Evolutionary conservation across 2,113 vertebrate species (phyloP).

Genomic region (Ascaphus truei): DNA sequence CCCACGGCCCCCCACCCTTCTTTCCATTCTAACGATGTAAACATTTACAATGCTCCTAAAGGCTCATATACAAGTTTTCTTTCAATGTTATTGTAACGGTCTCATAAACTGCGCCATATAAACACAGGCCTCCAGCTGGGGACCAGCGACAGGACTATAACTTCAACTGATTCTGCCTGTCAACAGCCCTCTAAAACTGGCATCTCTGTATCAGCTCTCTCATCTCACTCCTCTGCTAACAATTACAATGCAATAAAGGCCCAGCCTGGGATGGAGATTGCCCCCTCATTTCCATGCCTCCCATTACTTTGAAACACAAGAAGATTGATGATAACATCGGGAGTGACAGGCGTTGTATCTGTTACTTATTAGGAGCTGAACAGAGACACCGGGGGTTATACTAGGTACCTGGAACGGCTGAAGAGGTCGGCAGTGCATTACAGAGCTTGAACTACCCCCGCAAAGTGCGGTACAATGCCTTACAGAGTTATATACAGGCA

Average conservation of each 20-base stretch:
- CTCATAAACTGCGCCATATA: neutral
- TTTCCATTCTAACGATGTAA: neutral
- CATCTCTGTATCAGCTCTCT: conserved; percentile 41
- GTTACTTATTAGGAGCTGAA: conserved; percentile 59
- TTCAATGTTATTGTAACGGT: conserved; percentile 2
- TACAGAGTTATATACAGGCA: no score
- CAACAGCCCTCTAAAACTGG: fast-evolving
- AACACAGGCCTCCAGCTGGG: neutral
- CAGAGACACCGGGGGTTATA: no score
- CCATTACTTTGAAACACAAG: conserved; percentile 61
- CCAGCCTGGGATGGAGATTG: conserved; percentile 51
- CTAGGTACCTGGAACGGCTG: no score
- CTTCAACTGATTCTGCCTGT: neutral
- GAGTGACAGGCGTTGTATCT: conserved; percentile 57
- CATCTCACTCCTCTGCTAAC: neutral
- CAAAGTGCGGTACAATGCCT: no score
- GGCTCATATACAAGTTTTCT: neutral
- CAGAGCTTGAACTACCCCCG: no score
- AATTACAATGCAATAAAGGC: conserved; percentile 38
- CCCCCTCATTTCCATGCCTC: conserved; percentile 58
- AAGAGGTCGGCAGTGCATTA: no score
- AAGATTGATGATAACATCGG: conserved; percentile 54
- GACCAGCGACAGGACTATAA: neutral
- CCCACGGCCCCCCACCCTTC: no score
- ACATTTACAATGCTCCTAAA: neutral